Evolutionary conservation across 2,113 vertebrate species (phyloP), one percentile per base, ranked within the genome.

Genomic region (Trogon melanurus): DNA sequence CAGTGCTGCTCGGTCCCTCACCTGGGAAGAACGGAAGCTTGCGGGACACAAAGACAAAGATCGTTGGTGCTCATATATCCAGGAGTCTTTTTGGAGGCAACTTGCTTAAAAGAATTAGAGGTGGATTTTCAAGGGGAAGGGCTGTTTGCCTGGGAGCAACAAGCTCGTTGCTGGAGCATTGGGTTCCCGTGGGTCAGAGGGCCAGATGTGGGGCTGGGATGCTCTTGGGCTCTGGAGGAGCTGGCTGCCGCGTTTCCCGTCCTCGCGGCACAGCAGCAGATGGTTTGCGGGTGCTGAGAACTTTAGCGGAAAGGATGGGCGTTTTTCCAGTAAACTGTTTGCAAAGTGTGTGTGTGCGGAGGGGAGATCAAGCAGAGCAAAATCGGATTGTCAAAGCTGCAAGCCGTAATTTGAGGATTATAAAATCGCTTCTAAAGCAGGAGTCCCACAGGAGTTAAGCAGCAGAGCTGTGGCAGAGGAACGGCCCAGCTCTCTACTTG

Each of bases 341-440:
- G 22, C 34, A 88, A 69, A 48, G 29, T 54, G 16, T 10, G 17
- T 10, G 41, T 38, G 18, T 17, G 21, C 3, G 4, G 4, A 3
- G 7, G 1, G 0, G 0, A 2, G 16, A 74, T 58, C 38, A 93
- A 88, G 50, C 51, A 50, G 69, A 83, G 56, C 34, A 79, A 56
- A 91, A 82, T 57, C 4, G 2, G 64, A 56, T 91, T 93, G 75
- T 93, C 71, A 69, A 84, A 92, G 85, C 80, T 88, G 29, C 69
- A 74, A 71, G 83, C 32, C 47, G 10, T 60, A 87, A 79, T 87
- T 89, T 86, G 91, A 60, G 79, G 89, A 74, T 93, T 79, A 91
- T 74, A 92, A 84, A 92, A 91, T 81, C 19, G 8, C 32, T 85
- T 57, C 29, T 64, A 38, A 73, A 88, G 75, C 60, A 66, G 72